Conservation (phyloP, 2,113 vertebrate species). For the Pipa parva region DNA sequence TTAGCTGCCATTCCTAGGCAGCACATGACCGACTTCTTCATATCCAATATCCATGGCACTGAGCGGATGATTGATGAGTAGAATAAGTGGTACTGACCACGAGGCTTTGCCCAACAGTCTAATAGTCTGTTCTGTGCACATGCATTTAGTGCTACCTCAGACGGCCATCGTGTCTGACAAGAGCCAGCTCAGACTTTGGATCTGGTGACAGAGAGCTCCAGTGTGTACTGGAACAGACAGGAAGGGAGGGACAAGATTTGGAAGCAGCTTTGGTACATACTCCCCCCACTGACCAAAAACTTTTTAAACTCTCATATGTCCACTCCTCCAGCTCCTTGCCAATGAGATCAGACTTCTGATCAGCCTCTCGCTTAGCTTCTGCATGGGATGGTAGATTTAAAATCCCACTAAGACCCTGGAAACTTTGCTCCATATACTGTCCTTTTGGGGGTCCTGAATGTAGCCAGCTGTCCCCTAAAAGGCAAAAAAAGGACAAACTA, state of each 20-base stretch:
- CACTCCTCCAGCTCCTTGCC: constrained; percentile 78
- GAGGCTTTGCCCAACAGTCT: too few species aligned
- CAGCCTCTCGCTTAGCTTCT: constrained; percentile 57
- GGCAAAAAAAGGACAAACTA: too few species aligned
- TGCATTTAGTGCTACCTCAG: constrained; percentile 84
- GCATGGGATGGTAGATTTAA: constrained; percentile 74
- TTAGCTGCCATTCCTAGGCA: not conserved
- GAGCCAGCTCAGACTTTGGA: constrained; percentile 89
- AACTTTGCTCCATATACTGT: constrained; percentile 89
- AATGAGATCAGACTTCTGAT: constrained; percentile 62
- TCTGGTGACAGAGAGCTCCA: constrained; percentile 93
- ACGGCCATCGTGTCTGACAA: constrained; percentile 79
- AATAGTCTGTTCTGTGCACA: not conserved
- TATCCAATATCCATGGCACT: not conserved
- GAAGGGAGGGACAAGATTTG: constrained; percentile 68
- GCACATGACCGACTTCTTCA: not conserved
- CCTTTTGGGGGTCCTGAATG: constrained; percentile 83
- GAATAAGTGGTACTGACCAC: not conserved
- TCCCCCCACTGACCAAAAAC: constrained; percentile 76
- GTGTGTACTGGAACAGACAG: constrained; percentile 73
- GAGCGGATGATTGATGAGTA: not conserved
- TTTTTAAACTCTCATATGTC: constrained; percentile 68
- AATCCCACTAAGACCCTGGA: constrained; percentile 83
- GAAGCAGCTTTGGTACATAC: constrained; percentile 62
- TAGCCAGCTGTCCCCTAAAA: constrained; percentile 83